Evolutionary conservation across 2,113 vertebrate genomes (phyloP).

Genomic region (Paradoxurus hermaphroditus): DNA sequence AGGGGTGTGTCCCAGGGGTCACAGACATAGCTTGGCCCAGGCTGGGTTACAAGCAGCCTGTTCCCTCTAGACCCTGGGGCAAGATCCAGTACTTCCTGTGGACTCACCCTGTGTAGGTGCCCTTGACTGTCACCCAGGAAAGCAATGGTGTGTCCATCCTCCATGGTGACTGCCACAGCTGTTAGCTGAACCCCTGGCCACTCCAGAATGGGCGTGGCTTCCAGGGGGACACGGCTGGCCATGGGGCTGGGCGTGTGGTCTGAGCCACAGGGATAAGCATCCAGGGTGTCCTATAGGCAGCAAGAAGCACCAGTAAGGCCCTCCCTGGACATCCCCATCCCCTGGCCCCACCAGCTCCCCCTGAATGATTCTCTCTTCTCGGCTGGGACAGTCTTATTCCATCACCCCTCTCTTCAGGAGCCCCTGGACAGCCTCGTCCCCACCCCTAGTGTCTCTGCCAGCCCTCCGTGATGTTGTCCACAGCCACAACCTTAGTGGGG

Average conservation of each 20-base stretch:
- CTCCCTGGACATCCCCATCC: background rate
- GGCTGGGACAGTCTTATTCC: background rate
- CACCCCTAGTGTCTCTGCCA: background rate
- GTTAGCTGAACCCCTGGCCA: constrained; percentile 90
- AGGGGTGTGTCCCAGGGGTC: background rate
- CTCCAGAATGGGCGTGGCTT: constrained; percentile 89
- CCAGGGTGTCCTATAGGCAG: constrained; percentile 90
- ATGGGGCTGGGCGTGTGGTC: constrained; percentile 98
- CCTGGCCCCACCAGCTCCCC: background rate
- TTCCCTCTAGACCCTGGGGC: background rate
- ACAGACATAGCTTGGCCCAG: background rate
- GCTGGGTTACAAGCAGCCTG: background rate
- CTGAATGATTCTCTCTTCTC: background rate
- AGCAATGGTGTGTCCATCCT: constrained; percentile 90
- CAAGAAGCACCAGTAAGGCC: background rate
- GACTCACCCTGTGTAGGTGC: constrained; percentile 92
- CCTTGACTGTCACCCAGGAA: constrained; percentile 96
- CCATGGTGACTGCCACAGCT: constrained; percentile 91
- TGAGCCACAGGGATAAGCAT: constrained; percentile 96
- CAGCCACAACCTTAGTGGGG: background rate
- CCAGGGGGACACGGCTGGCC: constrained; percentile 91
- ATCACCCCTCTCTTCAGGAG: background rate
- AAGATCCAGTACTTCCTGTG: background rate
- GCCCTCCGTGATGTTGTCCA: background rate
- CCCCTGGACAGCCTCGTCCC: background rate